Percentiles rank a stretch among this genome's conserved stretches.
Conservation (phyloP, 1,140 invertebrate genomes). For the Bombus polaris region DNA sequence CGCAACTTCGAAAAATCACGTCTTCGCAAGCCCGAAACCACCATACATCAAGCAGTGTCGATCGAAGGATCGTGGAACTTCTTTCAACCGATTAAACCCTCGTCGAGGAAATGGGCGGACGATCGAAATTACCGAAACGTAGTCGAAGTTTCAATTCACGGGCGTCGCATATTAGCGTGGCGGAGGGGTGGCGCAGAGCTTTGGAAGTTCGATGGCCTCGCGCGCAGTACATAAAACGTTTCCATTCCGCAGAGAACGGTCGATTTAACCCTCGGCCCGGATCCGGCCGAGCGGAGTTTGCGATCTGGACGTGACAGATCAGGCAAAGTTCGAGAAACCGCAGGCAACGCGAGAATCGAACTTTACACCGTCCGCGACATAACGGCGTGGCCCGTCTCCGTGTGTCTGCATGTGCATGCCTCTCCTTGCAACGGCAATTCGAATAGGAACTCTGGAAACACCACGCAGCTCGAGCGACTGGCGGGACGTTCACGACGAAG, state of each 20-base stretch:
- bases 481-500: neutral
- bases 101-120: neutral
- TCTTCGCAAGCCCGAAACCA: neutral
- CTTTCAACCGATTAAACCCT: conserved; percentile 7
- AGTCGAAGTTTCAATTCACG: conserved; percentile 25
- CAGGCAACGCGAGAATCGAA: conserved; percentile 65
- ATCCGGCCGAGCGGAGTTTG: conserved; percentile 45
- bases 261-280: conserved; percentile 55
- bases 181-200: neutral
- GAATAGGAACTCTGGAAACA: neutral
- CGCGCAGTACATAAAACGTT: conserved; percentile 48
- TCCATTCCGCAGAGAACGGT: conserved; percentile 43
- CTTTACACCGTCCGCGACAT: conserved; percentile 57
- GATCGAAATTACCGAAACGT: conserved; percentile 14
- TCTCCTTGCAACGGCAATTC: conserved; percentile 13
- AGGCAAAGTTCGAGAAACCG: conserved; percentile 67
- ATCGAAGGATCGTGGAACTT: neutral
- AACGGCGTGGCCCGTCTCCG: conserved; percentile 39
- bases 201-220: conserved; percentile 24
- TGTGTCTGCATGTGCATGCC: conserved; percentile 39
- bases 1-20: neutral
- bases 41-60: neutral
- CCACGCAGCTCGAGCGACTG: conserved; percentile 28
- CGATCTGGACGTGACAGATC: conserved; percentile 58
- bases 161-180: conserved; percentile 37